phyloP scores from a whole-genome alignment of 1,140 invertebrate genomes.

The Lasaia peninsularis region DNA sequence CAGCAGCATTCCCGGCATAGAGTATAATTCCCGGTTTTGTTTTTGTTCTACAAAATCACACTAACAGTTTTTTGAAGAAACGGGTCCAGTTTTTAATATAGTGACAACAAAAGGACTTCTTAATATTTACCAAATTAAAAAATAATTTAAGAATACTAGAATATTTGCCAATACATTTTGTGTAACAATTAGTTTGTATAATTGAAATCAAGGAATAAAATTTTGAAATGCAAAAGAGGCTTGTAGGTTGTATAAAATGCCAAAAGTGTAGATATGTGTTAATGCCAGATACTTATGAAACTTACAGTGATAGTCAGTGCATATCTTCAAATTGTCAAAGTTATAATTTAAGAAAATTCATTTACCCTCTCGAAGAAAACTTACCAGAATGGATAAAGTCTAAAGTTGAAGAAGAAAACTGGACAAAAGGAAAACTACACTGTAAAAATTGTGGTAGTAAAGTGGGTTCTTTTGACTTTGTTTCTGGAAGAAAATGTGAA shows the following conservation, averaged over 20 bases:
- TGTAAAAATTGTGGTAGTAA: slow-evolving; percentile 78
- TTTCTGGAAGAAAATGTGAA: slow-evolving; percentile 78
- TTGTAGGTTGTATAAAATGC: slow-evolving; percentile 43
- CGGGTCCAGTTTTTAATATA: no score
- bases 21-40: no score
- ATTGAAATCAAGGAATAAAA: no score
- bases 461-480: slow-evolving; percentile 81
- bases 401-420: slow-evolving; percentile 68
- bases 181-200: no score
- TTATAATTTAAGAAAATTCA: slow-evolving; percentile 49
- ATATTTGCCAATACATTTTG: no score
- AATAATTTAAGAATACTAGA: no score
- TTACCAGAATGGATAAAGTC: slow-evolving; percentile 66
- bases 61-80: no score
- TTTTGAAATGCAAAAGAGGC: slow-evolving; percentile 7
- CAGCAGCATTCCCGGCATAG: no score
- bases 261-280: slow-evolving; percentile 60
- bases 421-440: slow-evolving; percentile 81
- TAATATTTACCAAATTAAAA: no score
- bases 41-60: no score
- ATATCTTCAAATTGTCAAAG: slow-evolving; percentile 34
- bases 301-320: slow-evolving; percentile 28
- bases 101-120: no score
- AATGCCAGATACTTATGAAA: slow-evolving; percentile 32
- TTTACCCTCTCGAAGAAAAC: slow-evolving; percentile 65